Base-by-base conservation (phyloP, 2,113 vertebrate genomes). In the Diglossa brunneiventris region DNA sequence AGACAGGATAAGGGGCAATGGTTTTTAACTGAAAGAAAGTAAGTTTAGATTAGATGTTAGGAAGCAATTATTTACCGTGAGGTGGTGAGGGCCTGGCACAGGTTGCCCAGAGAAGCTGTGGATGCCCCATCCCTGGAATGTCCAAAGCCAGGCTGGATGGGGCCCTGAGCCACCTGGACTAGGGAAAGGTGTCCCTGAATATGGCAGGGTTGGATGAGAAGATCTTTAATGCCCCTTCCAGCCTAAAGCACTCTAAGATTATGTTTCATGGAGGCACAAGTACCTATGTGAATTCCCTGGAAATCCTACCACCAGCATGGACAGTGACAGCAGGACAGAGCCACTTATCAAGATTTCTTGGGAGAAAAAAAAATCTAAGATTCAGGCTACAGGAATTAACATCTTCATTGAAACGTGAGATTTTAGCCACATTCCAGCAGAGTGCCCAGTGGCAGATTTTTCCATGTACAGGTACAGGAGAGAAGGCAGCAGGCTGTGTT, bases 401-500 rank as follows among this genome's bases (percentile, higher is more conserved):
- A 13, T 39, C 42, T n/a, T 53, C 13, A 31, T 31, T n/a, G 52
- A 46, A 72, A 59, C 4, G 6, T 37, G 14, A 6, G 14, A 41
- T 44, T 62, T 91, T 84, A 84, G 31, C 17, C 26, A 59, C 8
- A 26, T 33, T 17, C 37, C 2, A 2, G 6, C 20, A 49, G 37
- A n/a, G 15, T 0, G 3, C 11, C 55, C 13, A 17, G 21, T 37
- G 37, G 37, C 37, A 70, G 31, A 7, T 35, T 81, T 80, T 66
- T 7, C 24, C 17, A 11, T 1, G 6, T n/a, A 17, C 20, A 91
- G 11, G 27, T 31, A 49, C 0, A 1, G 47, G 16, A 56, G 39
- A 59, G 63, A 77, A 53, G 0, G 5, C 10, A 55, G 67, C 3
- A 0, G 5, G 3, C 2, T 39, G 16, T 2, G 0, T 77, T 76